Evolutionary conservation across 2,797 vertebrate genomes (phyloP), one percentile per base, ranked within the genome.

Genomic region (Chlorospingus flavigularis): DNA sequence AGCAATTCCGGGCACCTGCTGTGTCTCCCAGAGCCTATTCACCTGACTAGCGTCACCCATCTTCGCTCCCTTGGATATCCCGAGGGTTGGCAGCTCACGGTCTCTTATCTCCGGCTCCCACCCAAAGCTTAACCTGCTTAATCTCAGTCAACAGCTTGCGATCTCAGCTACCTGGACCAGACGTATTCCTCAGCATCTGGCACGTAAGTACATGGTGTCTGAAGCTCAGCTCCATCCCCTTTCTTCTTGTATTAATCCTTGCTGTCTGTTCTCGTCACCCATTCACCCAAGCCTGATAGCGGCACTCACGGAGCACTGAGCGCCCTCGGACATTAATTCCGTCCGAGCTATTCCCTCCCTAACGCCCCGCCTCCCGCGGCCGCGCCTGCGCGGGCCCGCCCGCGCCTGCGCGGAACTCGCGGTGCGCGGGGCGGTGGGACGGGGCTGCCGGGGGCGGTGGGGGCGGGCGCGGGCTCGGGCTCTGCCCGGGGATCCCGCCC

Each of bases 301-400:
- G 2, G 14, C 40, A 20, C 31, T 13, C 13, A 11, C 8, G 4
- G 26, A 30, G 13, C 26, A 0, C 9, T 6, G 6, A 21, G 3
- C 0, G 12, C 43, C 21, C 9, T 0, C 1, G 8, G 3, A 11
- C 47, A 7, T 0, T 2, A 35, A 28, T 18, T 48, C 12, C 31
- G 3, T 0, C 5, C 1, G 1, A 19, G 4, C 26, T 2, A 3
- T 1, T 28, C 15, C 15, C 5, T 3, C 42, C 1, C 0, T 4
- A 5, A 24, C 15, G 17, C 31, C 5, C 6, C 57, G 26, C 60
- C 23, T 10, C 23, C 14, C 9, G 12, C 1, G 0, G 6, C 48
- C 4, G 84, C 84, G 88, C 91, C 18, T 33, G 94, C 70, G 87
- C 43, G 0, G 6, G 2, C 10, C 23, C 7, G 10, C 0, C 6